Evolutionary conservation across 30 jellyfish, hydroid and myxozoan genomes (phyloP), one percentile per base, ranked within the genome.

Genomic region (Aurelia coerulea): DNA sequence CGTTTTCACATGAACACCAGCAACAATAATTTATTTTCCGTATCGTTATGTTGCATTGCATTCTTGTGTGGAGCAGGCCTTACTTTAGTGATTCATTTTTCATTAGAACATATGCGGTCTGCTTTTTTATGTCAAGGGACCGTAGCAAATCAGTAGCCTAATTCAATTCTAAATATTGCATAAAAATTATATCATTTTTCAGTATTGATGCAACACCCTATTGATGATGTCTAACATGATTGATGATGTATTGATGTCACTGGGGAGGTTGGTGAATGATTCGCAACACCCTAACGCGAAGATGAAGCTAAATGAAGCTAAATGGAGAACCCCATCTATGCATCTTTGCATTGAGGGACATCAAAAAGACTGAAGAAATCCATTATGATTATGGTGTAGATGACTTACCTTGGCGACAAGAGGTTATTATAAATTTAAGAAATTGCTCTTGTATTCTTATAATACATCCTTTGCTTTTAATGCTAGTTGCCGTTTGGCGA

Each of bases 381-480:
- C 46, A 4, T 1, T 69, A 69, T 69, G 80, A 69, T 69, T 69
- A 69, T 37, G 80, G 80, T 39, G 80, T 31, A 6, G 80, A 37
- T 69, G 62, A 69, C 52, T 63, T 69, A 1, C 80, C 80, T 19
- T 69, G 80, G 80, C 59, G 80, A 69, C 80, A 19, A 49, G 10
- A 69, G 80, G 80, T 69, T 14, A 69, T 2, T 18, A 58, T 2
- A 58, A 58, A 58, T 58, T 58, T 58, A 1, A 58, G 6, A 58
- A 1, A 58, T 58, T 58, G 67, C 67, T 1, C 6, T 58, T 58
- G 67, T 58, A 58, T 58, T 58, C 67, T 58, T 58, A 58, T 58
- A 1, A 58, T 58, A 1, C 6, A 5, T 58, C 2, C 4, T 5
- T 58, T 58, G 67, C 67, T 58, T 58, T 58, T 58, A 58, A 58